Evolutionary conservation across 2,888 invertebrate species (phyloP), one percentile per base, ranked within the genome.

Genomic region (Lasiommata megera): DNA sequence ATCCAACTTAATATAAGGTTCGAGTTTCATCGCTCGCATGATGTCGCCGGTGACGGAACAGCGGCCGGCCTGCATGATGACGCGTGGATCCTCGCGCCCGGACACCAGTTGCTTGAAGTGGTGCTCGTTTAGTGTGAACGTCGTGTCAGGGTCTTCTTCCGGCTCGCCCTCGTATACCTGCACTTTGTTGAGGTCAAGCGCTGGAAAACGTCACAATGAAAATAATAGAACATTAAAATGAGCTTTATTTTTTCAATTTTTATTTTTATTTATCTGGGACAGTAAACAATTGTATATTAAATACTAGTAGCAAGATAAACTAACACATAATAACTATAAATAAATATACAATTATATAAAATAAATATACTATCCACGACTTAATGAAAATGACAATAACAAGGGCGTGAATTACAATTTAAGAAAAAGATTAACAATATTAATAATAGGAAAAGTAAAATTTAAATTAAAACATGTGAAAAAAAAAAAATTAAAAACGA

Each of bases 1-100:
- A 51, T 77, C 77, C 8, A 88, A 54, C 57, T 80, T 86, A 41
- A 90, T 84, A 70, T 87, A 90, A 37, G 89, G 90, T 71, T 91
- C 91, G 58, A 91, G 78, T 68, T 90, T 82, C 91, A 91, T 91
- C 3, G 90, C 91, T 36, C 89, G 72, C 91, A 90, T 91, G 70
- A 91, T 80, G 69, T 91, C 89, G 1, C 91, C 91, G 0, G 91
- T 91, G 67, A 91, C 90, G 1, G 91, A 90, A 59, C 91, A 91
- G 16, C 86, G 70, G 0, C 91, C 91, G 0, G 91, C 87, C 55
- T 91, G 89, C 77, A 91, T 83, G 63, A 90, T 84, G 58, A 75
- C 74, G 11, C 88, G 67, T 0, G 91, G 68, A 37, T 87, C 84
- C 51, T 89, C 88, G 31, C 79, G 74, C 0, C 91, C 91, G 6